Evolutionary conservation across 2,888 invertebrate genomes (phyloP).

Genomic region (Mechanitis mazaeus): DNA sequence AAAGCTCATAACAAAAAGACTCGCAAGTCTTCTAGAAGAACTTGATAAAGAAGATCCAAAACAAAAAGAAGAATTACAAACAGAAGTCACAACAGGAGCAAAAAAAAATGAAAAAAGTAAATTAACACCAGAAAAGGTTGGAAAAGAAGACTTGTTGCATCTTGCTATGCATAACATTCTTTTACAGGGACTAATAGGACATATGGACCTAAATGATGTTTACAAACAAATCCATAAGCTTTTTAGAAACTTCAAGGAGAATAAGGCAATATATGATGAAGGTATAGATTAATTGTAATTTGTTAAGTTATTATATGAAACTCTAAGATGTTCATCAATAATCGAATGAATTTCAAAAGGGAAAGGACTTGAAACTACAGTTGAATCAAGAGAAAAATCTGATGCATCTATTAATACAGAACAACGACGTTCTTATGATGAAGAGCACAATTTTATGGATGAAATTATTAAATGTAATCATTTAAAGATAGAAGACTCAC

Average conservation of each 20-base stretch:
- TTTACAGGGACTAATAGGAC: constrained; percentile 49
- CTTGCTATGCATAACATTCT: constrained; percentile 55
- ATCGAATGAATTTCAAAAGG: constrained; percentile 6
- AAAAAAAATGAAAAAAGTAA: constrained; percentile 14
- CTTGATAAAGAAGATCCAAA: constrained; percentile 45
- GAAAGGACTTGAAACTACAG: constrained; percentile 14
- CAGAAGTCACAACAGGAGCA: constrained; percentile 19
- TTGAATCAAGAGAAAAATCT: constrained; percentile 17
- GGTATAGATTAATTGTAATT: constrained; percentile 20
- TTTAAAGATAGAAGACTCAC: constrained; percentile 33
- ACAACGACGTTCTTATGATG: constrained; percentile 17
- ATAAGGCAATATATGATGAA: constrained; percentile 3
- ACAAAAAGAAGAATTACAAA: constrained; percentile 16
- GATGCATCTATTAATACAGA: constrained; percentile 7
- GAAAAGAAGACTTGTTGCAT: constrained; percentile 43
- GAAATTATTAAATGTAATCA: constrained; percentile 45
- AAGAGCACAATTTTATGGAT: constrained; percentile 40
- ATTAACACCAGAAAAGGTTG: constrained; percentile 15
- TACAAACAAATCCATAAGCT: constrained; percentile 30
- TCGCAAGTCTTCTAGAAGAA: constrained; percentile 50
- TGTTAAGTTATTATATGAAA: too few relatives aligned
- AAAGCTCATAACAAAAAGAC: constrained; percentile 43
- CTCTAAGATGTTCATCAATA: too few relatives aligned
- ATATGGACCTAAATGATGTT: constrained; percentile 51
- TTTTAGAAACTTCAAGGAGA: constrained; percentile 15